Percentiles rank a stretch among this genome's conserved stretches.
Evolutionary conservation across 2,797 vertebrate genomes (phyloP).

Genomic region (Lagocephalus sceleratus): DNA sequence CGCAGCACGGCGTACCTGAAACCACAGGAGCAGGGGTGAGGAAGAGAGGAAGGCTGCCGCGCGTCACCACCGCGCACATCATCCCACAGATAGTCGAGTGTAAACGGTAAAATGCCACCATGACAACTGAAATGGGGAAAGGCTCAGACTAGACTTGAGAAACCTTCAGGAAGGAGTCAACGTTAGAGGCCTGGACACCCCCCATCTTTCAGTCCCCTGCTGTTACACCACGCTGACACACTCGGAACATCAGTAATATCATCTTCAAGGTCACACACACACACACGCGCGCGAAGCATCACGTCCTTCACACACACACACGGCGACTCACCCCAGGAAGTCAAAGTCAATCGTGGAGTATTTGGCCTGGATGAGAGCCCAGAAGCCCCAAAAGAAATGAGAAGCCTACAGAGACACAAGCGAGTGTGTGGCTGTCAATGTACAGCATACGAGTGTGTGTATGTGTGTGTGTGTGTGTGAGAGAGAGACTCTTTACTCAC

Average conservation of each 20-base stretch:
- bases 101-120: no score
- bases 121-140: no score
- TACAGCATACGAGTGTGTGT: not conserved
- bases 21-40: not conserved
- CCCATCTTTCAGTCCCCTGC: not conserved
- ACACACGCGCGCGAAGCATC: not conserved
- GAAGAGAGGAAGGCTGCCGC: not conserved
- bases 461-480: not conserved
- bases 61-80: no score
- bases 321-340: slow-evolving; percentile 87
- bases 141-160: no score
- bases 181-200: no score
- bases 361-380: slow-evolving; percentile 95
- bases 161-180: no score
- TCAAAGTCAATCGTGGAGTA: slow-evolving; percentile 96
- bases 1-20: slow-evolving; percentile 91
- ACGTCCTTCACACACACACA: not conserved
- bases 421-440: not conserved
- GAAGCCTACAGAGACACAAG: slow-evolving; percentile 80
- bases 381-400: slow-evolving; percentile 97
- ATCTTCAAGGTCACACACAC: not conserved
- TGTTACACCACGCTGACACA: slow-evolving; percentile 10
- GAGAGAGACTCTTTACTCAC: slow-evolving; percentile 72
- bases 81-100: no score
- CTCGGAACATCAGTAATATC: not conserved